These are phyloP conservation scores for Heliconius hortense DNA, from an alignment of 2,888 invertebrate genomes.

Conservation along the genomic window DNA sequence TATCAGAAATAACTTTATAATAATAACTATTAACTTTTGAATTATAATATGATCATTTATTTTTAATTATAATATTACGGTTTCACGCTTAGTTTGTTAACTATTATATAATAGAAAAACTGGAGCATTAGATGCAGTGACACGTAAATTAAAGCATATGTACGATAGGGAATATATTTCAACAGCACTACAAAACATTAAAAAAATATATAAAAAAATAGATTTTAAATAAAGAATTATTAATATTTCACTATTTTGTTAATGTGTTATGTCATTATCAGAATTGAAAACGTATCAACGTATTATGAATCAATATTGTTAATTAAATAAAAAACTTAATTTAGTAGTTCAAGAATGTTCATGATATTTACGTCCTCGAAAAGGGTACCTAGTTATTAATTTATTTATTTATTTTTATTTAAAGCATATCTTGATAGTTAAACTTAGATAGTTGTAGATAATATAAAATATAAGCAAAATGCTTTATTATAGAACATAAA, in stretches of 20 bases:
- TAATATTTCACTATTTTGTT: constrained; percentile 8
- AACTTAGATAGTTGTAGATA: background rate
- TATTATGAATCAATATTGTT: constrained; percentile 13
- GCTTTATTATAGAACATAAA: no score
- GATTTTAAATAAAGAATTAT: background rate
- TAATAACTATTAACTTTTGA: background rate
- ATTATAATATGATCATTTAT: background rate
- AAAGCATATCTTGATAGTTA: background rate
- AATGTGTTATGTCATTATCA: constrained; percentile 10
- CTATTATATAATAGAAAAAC: constrained; percentile 21
- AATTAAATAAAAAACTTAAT: constrained; percentile 8
- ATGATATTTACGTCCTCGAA: background rate
- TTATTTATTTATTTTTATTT: background rate
- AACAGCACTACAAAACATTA: constrained; percentile 7
- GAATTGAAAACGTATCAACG: constrained; percentile 8
- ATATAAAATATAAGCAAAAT: background rate
- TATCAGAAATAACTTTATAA: constrained; percentile 4
- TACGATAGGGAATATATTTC: constrained; percentile 18
- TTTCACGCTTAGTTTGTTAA: constrained; percentile 16
- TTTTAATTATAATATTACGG: constrained; percentile 8
- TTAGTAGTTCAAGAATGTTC: constrained; percentile 1
- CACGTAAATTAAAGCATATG: constrained; percentile 23
- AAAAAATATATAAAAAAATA: background rate
- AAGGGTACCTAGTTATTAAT: background rate
- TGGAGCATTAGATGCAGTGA: constrained; percentile 30